Evolutionary conservation across 1,140 invertebrate genomes (phyloP), one percentile per base, ranked within the genome.

Genomic region (Manduca sexta): DNA sequence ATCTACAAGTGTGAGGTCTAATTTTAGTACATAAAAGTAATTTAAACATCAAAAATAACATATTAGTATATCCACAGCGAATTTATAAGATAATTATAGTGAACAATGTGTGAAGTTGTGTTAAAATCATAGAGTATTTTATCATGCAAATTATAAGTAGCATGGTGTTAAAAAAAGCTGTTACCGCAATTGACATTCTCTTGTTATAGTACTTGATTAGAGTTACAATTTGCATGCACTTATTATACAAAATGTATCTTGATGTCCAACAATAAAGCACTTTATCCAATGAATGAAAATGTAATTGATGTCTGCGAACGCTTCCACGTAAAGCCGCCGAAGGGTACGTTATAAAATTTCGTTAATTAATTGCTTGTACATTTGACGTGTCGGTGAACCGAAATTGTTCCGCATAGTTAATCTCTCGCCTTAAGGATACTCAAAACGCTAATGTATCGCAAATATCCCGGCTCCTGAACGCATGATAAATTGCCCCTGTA

Each of bases 341-440:
- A 18, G 49, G 37, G 45, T 35, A 45, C 47, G 52, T 58, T 58
- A 45, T 33, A 50, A 35, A 48, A 52, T 34, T 45, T 55, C 41
- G 49, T 55, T 67, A 64, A 73, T 69, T 74, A 74, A 66, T 67
- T 58, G 59, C 55, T 46, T 21, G 45, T 40, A 16, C 46, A 45
- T 46, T 33, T 11, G n/a, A 2, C 12, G 35, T 39, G 47, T 40
- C 41, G 45, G 52, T 35, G 45, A 54, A 43, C 52, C 56, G 37
- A 59, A 60, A 56, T 44, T 63, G 51, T 69, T 66, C 54, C 64
- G 58, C 51, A 46, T 62, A 64, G 60, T 64, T n/a, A 45, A 26
- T 33, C 17, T 33, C 34, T 44, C 12, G 18, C 31, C 18, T 33
- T 34, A 26, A 21, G 30, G 21, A 35, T 35, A 37, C 46, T 50